These are phyloP conservation scores for Anarsia innoxiella DNA, from an alignment of 2,888 invertebrate genomes.

Conservation along the genomic window DNA sequence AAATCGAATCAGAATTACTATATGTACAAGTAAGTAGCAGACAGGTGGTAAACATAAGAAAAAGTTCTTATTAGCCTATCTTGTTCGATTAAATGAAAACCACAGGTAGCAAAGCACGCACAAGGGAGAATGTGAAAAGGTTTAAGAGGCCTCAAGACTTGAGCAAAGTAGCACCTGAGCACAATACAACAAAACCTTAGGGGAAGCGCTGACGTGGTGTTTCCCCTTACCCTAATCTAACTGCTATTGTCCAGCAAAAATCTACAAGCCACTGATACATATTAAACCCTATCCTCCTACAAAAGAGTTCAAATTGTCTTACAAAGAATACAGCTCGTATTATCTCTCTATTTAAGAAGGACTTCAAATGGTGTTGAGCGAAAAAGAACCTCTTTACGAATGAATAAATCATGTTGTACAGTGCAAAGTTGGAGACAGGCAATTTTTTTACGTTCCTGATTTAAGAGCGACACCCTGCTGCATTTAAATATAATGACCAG, in stretches of 20 bases:
- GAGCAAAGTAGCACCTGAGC: conserved; percentile 22
- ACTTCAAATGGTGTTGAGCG: conserved; percentile 20
- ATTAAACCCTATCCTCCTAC: background rate
- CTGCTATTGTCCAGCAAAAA: conserved; percentile 38
- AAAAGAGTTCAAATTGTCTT: background rate
- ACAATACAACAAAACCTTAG: conserved; percentile 28
- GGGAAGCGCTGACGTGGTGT: conserved; percentile 38
- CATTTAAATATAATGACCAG: conserved; percentile 63
- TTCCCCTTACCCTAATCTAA: conserved; percentile 44
- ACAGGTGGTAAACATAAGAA: no score
- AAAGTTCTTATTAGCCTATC: no score
- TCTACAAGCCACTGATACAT: background rate
- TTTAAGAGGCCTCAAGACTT: conserved; percentile 28
- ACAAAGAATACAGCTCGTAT: conserved; percentile 19
- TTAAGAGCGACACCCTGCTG: conserved; percentile 42
- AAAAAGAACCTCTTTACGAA: conserved; percentile 23
- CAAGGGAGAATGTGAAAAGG: conserved; percentile 25
- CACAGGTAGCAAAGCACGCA: conserved; percentile 25
- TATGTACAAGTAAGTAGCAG: no score
- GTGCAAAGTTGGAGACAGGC: conserved; percentile 30
- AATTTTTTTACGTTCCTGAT: conserved; percentile 42
- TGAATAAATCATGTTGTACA: conserved; percentile 24
- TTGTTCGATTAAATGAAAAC: no score
- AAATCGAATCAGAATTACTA: no score
- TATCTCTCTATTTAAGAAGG: conserved; percentile 49